Evolutionary conservation across 1,140 invertebrate genomes (phyloP).

Genomic region (Apis laboriosa): DNA sequence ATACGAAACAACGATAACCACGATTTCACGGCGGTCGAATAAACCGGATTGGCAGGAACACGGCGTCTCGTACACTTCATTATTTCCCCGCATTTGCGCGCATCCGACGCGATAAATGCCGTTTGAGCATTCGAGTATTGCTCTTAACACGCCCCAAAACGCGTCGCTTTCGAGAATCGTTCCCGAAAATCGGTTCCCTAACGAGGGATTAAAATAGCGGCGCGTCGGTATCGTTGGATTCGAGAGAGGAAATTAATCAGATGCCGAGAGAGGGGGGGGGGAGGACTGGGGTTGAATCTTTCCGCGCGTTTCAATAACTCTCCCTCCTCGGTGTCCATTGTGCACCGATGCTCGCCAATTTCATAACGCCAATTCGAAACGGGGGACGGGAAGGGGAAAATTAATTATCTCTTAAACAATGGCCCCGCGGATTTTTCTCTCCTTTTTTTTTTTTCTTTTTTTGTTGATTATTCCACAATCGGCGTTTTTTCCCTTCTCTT

Average conservation of each 20-base stretch:
- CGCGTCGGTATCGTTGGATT: background rate
- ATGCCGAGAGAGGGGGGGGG: too few species aligned
- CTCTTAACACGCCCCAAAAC: slow-evolving; percentile 27
- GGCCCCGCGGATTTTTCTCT: background rate
- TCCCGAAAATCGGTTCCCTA: background rate
- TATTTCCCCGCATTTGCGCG: slow-evolving; percentile 13
- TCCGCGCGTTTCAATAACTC: slow-evolving; percentile 51
- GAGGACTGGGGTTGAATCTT: background rate
- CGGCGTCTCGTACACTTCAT: slow-evolving; percentile 8
- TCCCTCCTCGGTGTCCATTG: slow-evolving; percentile 5
- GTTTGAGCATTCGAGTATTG: background rate
- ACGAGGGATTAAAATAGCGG: slow-evolving; percentile 7
- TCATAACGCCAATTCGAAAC: slow-evolving; percentile 26
- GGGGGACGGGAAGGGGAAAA: background rate
- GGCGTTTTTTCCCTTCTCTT: background rate
- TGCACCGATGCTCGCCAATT: background rate
- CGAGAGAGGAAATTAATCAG: slow-evolving; percentile 29
- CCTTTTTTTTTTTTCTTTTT: background rate
- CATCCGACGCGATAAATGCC: background rate
- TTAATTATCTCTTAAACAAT: slow-evolving; percentile 26
- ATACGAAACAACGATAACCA: too few species aligned
- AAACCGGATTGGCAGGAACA: background rate
- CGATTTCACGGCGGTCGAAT: background rate
- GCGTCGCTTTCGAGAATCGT: background rate
- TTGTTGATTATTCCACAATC: background rate